These are phyloP conservation scores for Drosophila tropicalis DNA, from an alignment of 1,140 invertebrate species.

Conservation along the genomic window DNA sequence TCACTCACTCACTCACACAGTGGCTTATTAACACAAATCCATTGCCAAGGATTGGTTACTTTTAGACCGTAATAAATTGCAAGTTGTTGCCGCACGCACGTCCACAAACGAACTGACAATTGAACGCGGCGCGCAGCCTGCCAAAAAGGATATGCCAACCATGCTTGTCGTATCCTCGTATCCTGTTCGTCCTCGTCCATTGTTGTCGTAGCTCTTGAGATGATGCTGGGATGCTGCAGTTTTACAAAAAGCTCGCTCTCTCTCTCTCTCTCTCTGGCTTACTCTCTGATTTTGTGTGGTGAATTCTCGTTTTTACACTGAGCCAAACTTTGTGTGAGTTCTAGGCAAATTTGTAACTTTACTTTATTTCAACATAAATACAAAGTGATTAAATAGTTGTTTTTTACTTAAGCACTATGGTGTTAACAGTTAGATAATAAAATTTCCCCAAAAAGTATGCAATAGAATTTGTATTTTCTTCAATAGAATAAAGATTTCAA, in stretches of 20 bases:
- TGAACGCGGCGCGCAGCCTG: conserved; percentile 66
- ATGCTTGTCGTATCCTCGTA: conserved; percentile 14
- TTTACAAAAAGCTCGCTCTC: not conserved
- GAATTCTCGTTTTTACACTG: conserved; percentile 1
- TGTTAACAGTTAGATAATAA: not conserved
- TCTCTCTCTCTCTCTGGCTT: not conserved
- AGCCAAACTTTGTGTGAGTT: not conserved
- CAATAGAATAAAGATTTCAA: too few relatives aligned
- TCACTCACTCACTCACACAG: conserved; percentile 3
- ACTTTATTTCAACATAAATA: too few relatives aligned
- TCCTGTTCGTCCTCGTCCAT: conserved; percentile 15
- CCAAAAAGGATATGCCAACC: conserved; percentile 65
- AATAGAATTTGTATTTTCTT: not conserved
- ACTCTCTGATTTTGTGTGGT: not conserved
- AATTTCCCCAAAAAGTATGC: conserved; percentile 9
- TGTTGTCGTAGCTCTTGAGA: conserved; percentile 14
- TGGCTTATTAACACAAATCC: conserved; percentile 65
- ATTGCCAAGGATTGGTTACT: conserved; percentile 27
- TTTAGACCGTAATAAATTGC: conserved; percentile 27
- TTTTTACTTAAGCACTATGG: too few relatives aligned
- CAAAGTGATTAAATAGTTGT: too few relatives aligned
- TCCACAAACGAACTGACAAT: conserved; percentile 67
- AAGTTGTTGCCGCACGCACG: conserved; percentile 74
- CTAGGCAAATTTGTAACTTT: too few relatives aligned
- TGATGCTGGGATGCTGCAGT: conserved; percentile 1